Base-by-base conservation (phyloP, 2,888 invertebrate genomes). In the Chymomyza fuscimana region DNA sequence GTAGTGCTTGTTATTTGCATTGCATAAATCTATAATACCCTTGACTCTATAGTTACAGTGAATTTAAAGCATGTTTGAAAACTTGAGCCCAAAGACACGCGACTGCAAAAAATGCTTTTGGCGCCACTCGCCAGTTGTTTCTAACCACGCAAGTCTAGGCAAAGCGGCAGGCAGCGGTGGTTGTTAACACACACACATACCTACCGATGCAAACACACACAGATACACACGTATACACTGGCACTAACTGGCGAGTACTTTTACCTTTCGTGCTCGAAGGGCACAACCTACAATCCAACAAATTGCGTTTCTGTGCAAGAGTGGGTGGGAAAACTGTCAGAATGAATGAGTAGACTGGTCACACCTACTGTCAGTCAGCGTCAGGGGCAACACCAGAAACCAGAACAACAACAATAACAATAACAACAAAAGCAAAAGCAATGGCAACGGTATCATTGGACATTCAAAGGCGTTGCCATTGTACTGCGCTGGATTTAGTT, bases 281-380 rank as follows among this genome's bases (percentile, higher is more conserved):
- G 88, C 89, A 86, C 89, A 89, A 87, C 89, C 87, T 83, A 89
- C 88, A 88, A 89, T 82, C 82, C 82, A 86, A 87, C 84, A 87
- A 87, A 89, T 89, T 87, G 88, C 89, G 87, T 89, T 82, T 81
- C 77, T 86, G 87, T 46, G 81, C 86, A 73, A 82, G 83, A 84
- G 90, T 90, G 90, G 90, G 90, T 89, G 90, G 90, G 82, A 81
- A 80, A 83, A 84, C 82, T 90, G 90, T 89, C 89, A 89, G 88
- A 90, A 90, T 90, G 90, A 90, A 86, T 89, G 90, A 90, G 89
- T 89, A 85, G 86, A 86, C 80, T 81, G 89, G 89, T 89, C 90
- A 90, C 90, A 88, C 90, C 90, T 89, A 89, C 90, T 86, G 88
- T 84, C 90, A 89, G 88, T 89, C 90, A 89, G 88, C 77, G 75